Conservation (phyloP, 2,797 vertebrate species). For the Valencia hispanica region DNA sequence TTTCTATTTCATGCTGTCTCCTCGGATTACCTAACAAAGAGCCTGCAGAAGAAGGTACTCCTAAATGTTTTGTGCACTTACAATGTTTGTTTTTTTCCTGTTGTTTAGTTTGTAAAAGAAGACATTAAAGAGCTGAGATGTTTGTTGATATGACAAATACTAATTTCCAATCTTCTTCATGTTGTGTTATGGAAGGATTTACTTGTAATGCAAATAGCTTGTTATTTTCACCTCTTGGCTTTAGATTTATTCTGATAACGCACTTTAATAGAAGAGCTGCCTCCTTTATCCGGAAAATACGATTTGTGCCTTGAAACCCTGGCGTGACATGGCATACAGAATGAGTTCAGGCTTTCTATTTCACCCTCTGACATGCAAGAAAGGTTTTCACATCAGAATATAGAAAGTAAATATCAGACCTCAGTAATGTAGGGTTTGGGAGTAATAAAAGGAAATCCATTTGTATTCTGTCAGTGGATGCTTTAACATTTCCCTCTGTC, state of each 20-base stretch:
- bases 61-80: constrained; percentile 1
- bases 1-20: constrained; percentile 20
- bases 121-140: not conserved
- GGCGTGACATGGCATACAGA: constrained; percentile 18
- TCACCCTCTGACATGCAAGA: constrained; percentile 16
- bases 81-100: not conserved
- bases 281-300: constrained; percentile 6
- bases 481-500: constrained; percentile 33
- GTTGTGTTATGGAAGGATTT: constrained; percentile 3
- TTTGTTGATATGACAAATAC: constrained; percentile 10
- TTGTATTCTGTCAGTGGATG: constrained; percentile 25
- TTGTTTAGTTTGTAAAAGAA: not conserved
- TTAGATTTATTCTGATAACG: constrained; percentile 24
- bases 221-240: constrained; percentile 9
- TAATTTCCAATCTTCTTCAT: constrained; percentile 16
- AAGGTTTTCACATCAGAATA: constrained; percentile 28
- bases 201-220: constrained; percentile 20
- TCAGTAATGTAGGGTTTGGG: constrained; percentile 9
- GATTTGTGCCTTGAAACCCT: constrained; percentile 21
- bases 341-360: constrained; percentile 34
- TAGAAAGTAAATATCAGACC: constrained; percentile 22
- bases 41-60: constrained; percentile 48
- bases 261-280: constrained; percentile 9
- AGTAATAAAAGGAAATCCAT: constrained; percentile 24
- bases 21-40: constrained; percentile 21